Evolutionary conservation across 2,888 invertebrate species (phyloP).

Genomic region (Stratiomys singularior): DNA sequence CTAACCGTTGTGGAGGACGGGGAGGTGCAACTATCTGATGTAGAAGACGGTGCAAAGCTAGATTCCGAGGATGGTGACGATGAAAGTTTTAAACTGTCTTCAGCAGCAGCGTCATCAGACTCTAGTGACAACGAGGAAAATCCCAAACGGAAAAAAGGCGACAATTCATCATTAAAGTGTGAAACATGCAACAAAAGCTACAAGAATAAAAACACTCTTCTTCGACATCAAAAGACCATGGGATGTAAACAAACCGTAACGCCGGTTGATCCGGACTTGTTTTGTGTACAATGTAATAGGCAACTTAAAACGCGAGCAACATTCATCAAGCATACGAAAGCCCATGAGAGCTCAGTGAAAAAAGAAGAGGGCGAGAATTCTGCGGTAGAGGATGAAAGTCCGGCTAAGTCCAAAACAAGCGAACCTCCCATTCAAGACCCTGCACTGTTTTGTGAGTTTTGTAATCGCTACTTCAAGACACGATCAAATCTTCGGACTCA

Average conservation of each 20-base stretch:
- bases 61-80: constrained; percentile 1
- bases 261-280: constrained; percentile 5
- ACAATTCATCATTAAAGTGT: not conserved
- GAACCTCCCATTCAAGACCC: constrained; percentile 32
- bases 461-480: constrained; percentile 36
- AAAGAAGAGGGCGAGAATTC: not conserved
- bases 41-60: not conserved
- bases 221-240: not conserved
- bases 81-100: constrained; percentile 6
- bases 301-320: constrained; percentile 19
- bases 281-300: constrained; percentile 14
- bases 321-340: not conserved
- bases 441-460: constrained; percentile 21
- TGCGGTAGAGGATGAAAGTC: not conserved
- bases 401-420: not conserved
- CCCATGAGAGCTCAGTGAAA: not conserved
- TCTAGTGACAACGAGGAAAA: constrained; percentile 11
- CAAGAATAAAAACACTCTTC: constrained; percentile 15
- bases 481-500: not conserved
- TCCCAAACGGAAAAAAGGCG: not conserved
- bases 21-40: not conserved
- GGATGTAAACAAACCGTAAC: not conserved
- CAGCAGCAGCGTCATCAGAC: not conserved
- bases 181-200: constrained; percentile 12
- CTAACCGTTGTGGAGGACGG: not conserved